Percentiles rank a stretch among this genome's conserved stretches.
Conservation (phyloP, 2,113 vertebrate species). For the Ophiodon elongatus region DNA sequence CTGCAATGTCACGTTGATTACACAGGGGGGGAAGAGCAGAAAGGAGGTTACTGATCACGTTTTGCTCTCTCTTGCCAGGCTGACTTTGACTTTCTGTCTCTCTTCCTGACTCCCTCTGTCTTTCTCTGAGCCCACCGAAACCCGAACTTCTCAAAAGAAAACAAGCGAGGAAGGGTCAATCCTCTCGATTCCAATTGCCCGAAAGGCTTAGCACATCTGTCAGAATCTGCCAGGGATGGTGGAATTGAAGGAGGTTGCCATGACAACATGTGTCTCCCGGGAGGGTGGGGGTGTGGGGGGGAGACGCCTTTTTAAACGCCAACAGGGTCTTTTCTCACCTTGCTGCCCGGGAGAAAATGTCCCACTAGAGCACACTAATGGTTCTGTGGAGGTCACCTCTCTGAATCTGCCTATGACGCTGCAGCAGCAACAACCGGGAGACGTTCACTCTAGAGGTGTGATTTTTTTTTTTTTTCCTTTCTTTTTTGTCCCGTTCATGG, state of each 20-base stretch:
- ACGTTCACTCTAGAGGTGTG: background rate
- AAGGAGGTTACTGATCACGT: conserved; percentile 63
- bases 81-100: conserved; percentile 14
- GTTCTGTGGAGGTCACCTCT: conserved; percentile 32
- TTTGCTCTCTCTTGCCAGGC: conserved; percentile 21
- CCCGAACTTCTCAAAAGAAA: conserved; percentile 46
- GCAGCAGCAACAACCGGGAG: background rate
- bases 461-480: background rate
- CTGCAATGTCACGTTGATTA: conserved; percentile 77
- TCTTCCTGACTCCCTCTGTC: background rate
- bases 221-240: conserved; percentile 50
- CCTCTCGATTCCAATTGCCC: conserved; percentile 67
- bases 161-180: conserved; percentile 52
- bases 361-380: conserved; percentile 34
- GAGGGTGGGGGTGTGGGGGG: conserved; percentile 23
- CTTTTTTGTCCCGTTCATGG: background rate
- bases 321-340: conserved; percentile 61
- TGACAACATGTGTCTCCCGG: conserved; percentile 57
- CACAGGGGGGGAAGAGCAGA: conserved; percentile 56
- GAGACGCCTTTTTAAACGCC: conserved; percentile 18
- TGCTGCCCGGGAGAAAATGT: conserved; percentile 24
- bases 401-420: conserved; percentile 18
- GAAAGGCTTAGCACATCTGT: conserved; percentile 68
- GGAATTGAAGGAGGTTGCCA: conserved; percentile 64
- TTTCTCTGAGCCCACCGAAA: conserved; percentile 20